Percentiles rank a stretch among this genome's conserved stretches.
Evolutionary conservation across 1,140 invertebrate species (phyloP).

Genomic region (Trichonephila clavata): DNA sequence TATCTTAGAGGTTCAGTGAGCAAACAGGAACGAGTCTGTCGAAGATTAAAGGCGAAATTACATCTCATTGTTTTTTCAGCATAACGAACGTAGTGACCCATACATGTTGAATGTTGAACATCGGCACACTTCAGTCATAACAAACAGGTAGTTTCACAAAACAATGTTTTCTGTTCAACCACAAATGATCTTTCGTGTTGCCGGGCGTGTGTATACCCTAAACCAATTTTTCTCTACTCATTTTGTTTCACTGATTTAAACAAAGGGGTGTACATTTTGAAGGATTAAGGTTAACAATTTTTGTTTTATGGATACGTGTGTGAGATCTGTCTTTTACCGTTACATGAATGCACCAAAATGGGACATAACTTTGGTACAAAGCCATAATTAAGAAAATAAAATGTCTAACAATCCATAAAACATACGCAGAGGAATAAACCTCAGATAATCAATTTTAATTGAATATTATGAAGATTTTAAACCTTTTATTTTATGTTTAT

Average conservation of each 20-base stretch:
- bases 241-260: background rate
- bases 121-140: background rate
- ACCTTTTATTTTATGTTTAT: too few species aligned
- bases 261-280: background rate
- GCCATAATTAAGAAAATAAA: too few species aligned
- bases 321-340: background rate
- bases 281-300: background rate
- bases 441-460: too few species aligned
- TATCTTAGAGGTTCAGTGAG: background rate
- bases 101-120: background rate
- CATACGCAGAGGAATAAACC: too few species aligned
- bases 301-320: background rate
- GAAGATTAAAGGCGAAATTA: background rate
- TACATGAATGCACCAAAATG: too few species aligned
- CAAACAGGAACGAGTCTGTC: background rate
- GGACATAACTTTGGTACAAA: too few species aligned
- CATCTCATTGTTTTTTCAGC: background rate
- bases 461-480: too few species aligned
- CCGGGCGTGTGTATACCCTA: background rate
- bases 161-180: background rate
- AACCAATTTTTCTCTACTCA: background rate
- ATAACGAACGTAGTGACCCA: background rate
- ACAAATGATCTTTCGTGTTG: background rate
- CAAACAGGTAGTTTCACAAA: background rate
- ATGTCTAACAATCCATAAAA: too few species aligned